Base-by-base conservation (phyloP, 2,797 vertebrate species). In the Chaenodraco wilsoni region DNA sequence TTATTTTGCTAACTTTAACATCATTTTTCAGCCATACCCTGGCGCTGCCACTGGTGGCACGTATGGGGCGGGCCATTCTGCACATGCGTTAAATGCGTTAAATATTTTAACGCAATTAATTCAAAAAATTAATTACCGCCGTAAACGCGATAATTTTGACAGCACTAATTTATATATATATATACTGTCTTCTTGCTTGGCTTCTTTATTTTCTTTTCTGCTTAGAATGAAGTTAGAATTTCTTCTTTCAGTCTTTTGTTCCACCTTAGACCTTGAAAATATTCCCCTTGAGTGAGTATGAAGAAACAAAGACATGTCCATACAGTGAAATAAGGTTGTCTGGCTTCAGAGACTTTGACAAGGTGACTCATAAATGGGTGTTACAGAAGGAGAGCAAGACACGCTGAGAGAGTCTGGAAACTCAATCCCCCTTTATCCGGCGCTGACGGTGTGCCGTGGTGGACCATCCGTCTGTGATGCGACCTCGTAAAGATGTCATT, bases 401-500 rank as follows among this genome's bases (percentile, higher is more conserved):
- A 83, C 48, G 65, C 82, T 65, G 72, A 78, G 86, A 88, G 87
- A 88, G 86, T 88, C 89, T 82, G 84, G 90, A 90, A 93, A 91
- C 84, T 84, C 88, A 83, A 87, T 90, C 87, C 84, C 72, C 70
- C 68, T 82, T 62, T 73, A 70, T 77, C 72, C 68, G 59, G 56
- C 33, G 50, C 79, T 94, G 92, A 94, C 90, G 82, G 88, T 92
- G 89, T 85, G 69, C 76, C 49, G 66, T 48, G 52, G 74, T 65
- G 81, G 81, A 86, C 87, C 81, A 85, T 88, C 88, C 71, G 69
- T 89, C 87, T 81, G 75, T 66, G 83, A 80, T 82, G 84, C 83
- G 79, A 82, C 74, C 85, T 88, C 84, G 78, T 93, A 92, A 94
- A 94, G 87, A 92, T 90, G 92, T 89, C 87, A 90, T 86, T 90